These are phyloP conservation scores for Nephrotoma appendiculata DNA, from an alignment of 2,888 invertebrate species.

Conservation along the genomic window DNA sequence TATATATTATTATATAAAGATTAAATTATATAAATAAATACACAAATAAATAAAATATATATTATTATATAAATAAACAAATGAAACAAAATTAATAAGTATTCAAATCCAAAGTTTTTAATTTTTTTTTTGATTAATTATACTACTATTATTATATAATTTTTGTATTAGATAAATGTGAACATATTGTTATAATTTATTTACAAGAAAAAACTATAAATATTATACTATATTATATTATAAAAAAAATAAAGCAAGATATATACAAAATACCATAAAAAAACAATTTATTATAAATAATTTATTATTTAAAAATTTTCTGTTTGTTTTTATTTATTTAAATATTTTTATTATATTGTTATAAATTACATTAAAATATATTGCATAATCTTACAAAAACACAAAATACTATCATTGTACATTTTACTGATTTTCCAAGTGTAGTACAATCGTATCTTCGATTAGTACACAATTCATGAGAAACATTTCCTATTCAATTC, in stretches of 20 bases:
- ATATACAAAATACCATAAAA: not conserved
- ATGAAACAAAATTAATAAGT: not conserved
- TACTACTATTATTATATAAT: not conserved
- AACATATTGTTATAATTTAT: not conserved
- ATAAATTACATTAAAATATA: not conserved
- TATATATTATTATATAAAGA: not conserved
- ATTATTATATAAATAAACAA: not conserved
- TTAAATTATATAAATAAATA: not conserved
- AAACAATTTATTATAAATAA: not conserved
- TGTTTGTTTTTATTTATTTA: not conserved
- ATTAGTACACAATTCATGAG: no score
- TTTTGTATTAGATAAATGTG: not conserved
- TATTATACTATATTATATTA: not conserved
- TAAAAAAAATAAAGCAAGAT: not conserved
- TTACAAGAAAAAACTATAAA: not conserved
- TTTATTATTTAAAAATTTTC: not conserved
- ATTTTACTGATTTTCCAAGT: not conserved
- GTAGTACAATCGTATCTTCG: no score
- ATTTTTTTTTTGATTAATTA: not conserved
- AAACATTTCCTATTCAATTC: no score
- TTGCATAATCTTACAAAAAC: not conserved
- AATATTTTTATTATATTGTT: not conserved
- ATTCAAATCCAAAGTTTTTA: not conserved
- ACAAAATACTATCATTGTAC: not conserved
- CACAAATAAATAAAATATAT: not conserved